Conservation (phyloP, 2,888 invertebrate genomes). For the Pherbina coryleti region DNA sequence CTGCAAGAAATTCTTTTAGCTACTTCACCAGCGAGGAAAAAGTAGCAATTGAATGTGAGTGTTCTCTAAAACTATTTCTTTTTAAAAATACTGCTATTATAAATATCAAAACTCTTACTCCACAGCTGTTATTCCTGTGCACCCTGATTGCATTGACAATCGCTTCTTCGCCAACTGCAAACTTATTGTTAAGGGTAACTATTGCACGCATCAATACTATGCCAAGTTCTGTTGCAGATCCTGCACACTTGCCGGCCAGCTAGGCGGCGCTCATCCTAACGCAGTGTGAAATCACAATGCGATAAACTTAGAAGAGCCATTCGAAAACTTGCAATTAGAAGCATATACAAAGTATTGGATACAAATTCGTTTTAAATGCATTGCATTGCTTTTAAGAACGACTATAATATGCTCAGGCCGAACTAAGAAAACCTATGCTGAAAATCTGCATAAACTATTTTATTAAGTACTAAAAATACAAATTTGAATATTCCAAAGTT, state of each 20-base stretch:
- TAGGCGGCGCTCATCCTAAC: constrained; percentile 68
- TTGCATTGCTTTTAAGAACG: not conserved
- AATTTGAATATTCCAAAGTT: not conserved
- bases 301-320: not conserved
- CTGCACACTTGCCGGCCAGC: constrained; percentile 87
- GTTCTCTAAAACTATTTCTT: too few relatives aligned
- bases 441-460: constrained; percentile 6
- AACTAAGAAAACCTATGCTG: not conserved
- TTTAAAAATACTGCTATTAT: too few relatives aligned
- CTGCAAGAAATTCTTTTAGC: constrained; percentile 82
- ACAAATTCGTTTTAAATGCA: constrained; percentile 8
- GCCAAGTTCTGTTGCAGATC: constrained; percentile 94
- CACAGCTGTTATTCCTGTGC: constrained; percentile 73
- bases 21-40: constrained; percentile 75
- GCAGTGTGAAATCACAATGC: constrained; percentile 52
- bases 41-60: constrained; percentile 82
- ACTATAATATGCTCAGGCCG: constrained; percentile 10
- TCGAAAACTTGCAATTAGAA: not conserved
- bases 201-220: constrained; percentile 92
- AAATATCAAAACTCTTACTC: constrained; percentile 29
- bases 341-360: constrained; percentile 8
- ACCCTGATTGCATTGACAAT: constrained; percentile 88
- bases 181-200: constrained; percentile 85
- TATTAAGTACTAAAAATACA: not conserved
- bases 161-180: constrained; percentile 90